Percentiles rank a stretch among this genome's conserved stretches.
Conservation (phyloP, 2,113 vertebrate genomes). For the Gavialis gangeticus region DNA sequence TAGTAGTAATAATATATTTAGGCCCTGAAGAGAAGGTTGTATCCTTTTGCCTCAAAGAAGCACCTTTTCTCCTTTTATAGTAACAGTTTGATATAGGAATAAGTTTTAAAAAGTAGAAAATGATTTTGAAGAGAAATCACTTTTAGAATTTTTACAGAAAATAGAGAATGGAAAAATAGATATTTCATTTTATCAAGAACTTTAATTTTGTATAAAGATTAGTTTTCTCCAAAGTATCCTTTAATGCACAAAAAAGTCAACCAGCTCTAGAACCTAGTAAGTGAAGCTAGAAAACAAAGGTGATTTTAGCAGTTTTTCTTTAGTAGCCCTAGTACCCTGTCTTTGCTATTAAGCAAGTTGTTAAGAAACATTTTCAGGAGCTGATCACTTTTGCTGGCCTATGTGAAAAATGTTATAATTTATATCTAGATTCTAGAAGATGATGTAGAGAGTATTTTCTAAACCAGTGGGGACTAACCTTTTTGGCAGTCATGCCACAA, state of each 20-base stretch:
- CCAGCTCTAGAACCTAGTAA: neutral
- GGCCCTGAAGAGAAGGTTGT: neutral
- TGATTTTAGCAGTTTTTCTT: neutral
- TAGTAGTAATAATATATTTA: neutral
- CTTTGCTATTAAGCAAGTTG: neutral
- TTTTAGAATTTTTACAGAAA: neutral
- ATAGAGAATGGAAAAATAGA: neutral
- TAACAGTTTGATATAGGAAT: neutral
- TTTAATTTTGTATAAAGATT: neutral
- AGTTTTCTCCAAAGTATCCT: rapidly evolving
- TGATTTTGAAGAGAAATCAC: too few relatives aligned
- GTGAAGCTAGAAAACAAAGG: neutral
- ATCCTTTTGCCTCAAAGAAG: neutral
- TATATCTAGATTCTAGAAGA: neutral
- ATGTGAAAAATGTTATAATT: too few relatives aligned
- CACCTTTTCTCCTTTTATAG: too few relatives aligned
- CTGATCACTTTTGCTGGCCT: neutral
- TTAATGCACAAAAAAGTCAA: neutral
- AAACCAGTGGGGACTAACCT: neutral
- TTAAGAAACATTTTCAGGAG: neutral
- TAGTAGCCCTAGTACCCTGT: neutral
- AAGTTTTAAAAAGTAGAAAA: neutral
- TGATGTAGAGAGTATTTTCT: neutral
- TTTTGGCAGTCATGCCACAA: too few relatives aligned
- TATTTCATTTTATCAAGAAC: neutral